Percentiles rank a stretch among this genome's conserved stretches.
Evolutionary conservation across 1,140 invertebrate species (phyloP).

Genomic region (Brachystomella parvula): DNA sequence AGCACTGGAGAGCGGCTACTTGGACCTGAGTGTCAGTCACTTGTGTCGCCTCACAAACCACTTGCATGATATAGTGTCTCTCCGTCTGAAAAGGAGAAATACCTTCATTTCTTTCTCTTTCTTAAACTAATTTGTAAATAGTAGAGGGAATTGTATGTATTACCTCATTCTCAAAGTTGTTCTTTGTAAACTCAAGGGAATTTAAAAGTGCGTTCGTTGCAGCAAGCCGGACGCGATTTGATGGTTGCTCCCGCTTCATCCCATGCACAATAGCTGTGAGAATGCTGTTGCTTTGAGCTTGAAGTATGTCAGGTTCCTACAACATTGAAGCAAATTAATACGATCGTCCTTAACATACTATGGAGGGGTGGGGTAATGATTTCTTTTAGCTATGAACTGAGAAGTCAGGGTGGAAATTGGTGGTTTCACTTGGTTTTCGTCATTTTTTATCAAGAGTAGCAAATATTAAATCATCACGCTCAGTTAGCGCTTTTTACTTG

Average conservation of each 20-base stretch:
- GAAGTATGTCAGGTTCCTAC: conserved; percentile 78
- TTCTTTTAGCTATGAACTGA: too few species aligned
- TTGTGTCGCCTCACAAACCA: conserved; percentile 87
- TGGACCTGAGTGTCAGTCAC: conserved; percentile 76
- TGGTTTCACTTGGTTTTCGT: not conserved
- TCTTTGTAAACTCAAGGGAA: conserved; percentile 96
- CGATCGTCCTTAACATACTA: too few species aligned
- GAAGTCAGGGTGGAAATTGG: conserved; percentile 3
- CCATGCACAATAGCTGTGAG: conserved; percentile 98
- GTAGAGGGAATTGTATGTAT: not conserved
- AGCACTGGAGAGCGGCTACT: conserved; percentile 92
- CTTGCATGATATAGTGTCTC: conserved; percentile 99
- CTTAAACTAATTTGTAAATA: not conserved
- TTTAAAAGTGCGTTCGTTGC: conserved; percentile 96
- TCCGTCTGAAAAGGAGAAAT: conserved; percentile 58
- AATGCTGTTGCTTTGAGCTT: conserved; percentile 88
- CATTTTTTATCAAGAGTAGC: conserved; percentile 9
- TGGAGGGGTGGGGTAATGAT: too few species aligned
- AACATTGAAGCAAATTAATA: conserved; percentile 22
- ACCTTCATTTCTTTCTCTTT: too few species aligned
- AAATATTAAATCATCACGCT: conserved; percentile 11
- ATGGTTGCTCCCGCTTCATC: conserved; percentile 77
- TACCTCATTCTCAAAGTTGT: conserved; percentile 94
- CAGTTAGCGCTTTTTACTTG: not conserved
- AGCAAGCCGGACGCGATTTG: conserved; percentile 77